A percentile compares a stretch with the other conserved stretches of the same genome.
Conservation (phyloP, 2,113 vertebrate species). For the Chauna torquata region DNA sequence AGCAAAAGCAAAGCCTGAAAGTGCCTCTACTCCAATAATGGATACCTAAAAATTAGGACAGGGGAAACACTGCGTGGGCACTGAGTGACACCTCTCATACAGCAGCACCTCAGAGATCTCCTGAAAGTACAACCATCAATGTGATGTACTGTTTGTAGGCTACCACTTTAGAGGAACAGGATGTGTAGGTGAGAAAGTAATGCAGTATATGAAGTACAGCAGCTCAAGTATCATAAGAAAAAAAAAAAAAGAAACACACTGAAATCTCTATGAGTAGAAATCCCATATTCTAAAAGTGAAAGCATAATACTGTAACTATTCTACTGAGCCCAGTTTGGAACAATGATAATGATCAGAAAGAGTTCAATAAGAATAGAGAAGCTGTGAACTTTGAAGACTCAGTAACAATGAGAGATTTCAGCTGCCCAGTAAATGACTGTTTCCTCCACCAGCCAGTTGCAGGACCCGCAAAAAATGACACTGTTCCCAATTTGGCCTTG, state of each 20-base stretch:
- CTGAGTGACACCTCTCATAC: too few species aligned
- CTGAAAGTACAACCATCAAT: background rate
- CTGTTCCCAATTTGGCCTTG: background rate
- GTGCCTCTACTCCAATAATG: background rate
- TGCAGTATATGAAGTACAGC: background rate
- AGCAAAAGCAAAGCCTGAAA: background rate
- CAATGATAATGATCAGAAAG: background rate
- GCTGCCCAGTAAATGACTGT: background rate
- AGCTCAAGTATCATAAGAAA: background rate
- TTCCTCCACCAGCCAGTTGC: background rate
- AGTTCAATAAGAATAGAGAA: background rate
- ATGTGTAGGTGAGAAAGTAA: background rate
- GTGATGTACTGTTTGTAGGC: rapidly evolving
- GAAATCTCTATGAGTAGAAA: background rate
- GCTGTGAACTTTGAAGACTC: background rate
- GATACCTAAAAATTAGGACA: background rate
- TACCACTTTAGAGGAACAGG: background rate
- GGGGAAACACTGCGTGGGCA: background rate
- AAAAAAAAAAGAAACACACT: background rate
- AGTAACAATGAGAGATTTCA: background rate
- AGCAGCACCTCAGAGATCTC: background rate
- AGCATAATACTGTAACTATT: background rate
- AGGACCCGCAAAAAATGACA: background rate
- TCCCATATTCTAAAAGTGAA: background rate
- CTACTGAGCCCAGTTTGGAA: background rate